Conservation (phyloP, 2,113 vertebrate genomes). For the Lepus americanus region DNA sequence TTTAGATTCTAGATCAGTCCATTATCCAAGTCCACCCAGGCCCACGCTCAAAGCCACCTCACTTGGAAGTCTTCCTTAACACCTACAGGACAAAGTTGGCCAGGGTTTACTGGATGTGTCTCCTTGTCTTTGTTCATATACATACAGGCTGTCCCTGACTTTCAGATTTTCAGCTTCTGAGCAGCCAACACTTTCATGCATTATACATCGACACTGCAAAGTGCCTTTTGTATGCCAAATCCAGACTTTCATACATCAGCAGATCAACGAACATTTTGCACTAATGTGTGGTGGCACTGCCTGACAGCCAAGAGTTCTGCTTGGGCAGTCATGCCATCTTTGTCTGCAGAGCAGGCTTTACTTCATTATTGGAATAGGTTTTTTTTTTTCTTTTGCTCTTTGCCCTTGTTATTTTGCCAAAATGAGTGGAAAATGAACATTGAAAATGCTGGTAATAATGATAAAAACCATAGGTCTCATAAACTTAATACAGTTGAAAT, state of each 20-base stretch:
- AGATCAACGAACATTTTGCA: slow-evolving; percentile 83
- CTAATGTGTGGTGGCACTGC: slow-evolving; percentile 82
- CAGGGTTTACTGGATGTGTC: slow-evolving; percentile 52
- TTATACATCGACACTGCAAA: slow-evolving; percentile 85
- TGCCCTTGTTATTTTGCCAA: slow-evolving; percentile 82
- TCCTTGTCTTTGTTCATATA: slow-evolving; percentile 81
- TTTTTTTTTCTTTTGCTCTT: slow-evolving; percentile 74
- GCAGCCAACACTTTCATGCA: slow-evolving; percentile 85
- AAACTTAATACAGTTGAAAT: slow-evolving; percentile 74
- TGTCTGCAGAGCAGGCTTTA: slow-evolving; percentile 81
- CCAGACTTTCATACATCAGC: slow-evolving; percentile 83
- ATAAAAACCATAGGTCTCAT: slow-evolving; percentile 72
- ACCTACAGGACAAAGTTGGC: slow-evolving; percentile 11
- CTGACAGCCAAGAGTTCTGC: slow-evolving; percentile 85
- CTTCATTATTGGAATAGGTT: slow-evolving; percentile 78
- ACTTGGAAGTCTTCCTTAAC: slow-evolving; percentile 25
- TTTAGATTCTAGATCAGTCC: not conserved
- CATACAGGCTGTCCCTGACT: slow-evolving; percentile 82
- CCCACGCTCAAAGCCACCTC: not conserved
- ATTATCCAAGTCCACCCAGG: not conserved
- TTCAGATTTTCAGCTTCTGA: slow-evolving; percentile 81
- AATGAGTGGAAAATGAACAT: slow-evolving; percentile 73
- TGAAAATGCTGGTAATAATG: slow-evolving; percentile 73
- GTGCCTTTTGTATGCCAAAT: slow-evolving; percentile 85
- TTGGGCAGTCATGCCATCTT: slow-evolving; percentile 84